Base-by-base conservation (phyloP, 1,140 invertebrate genomes). In the Mactra quadrangularis region DNA sequence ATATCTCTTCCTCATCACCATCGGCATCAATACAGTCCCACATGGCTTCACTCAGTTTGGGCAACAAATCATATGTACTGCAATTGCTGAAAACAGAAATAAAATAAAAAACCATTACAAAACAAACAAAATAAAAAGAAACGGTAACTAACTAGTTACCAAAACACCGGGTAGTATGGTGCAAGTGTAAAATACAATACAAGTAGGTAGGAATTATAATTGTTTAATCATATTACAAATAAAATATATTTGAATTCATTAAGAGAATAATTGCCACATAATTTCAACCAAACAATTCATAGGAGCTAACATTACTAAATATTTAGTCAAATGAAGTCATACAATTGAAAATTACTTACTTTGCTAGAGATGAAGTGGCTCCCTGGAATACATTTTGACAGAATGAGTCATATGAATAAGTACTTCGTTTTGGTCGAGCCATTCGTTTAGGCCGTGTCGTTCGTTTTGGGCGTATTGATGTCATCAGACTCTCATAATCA, bases 11-110 rank as follows among this genome's bases (percentile, higher is more conserved):
- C 31, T 72, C 74, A 64, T 88, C 74, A 25, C 77, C 77, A 68
- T 81, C 53, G 19, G 74, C 77, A 47, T 85, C 83, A 55, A 45
- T 31, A 62, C 84, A 84, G 11, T 84, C 70, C 31, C 81, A 85
- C 35, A 74, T 41, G 45, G 47, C 57, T 27, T 77, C 77, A 66
- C 83, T 60, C 57, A 62, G 25, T 77, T 81, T 68, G 29, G 77
- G 64, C 52, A 82, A 57, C 27, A 81, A 27, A 25, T 29, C 47
- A 50, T 31, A n/a, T 60, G 41, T 15, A 47, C 77, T 71, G 55
- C 77, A 81, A 19, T 50, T 70, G 6, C 77, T 81, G 66, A 47
- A 81, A 55, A 47, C 38, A 41, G 15, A 41, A 7, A 41, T n/a
- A n/a, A 59, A 41, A 38, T 13, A 38, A 74, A 38, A 70, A 1